Evolutionary conservation across 2,113 vertebrate genomes (phyloP).

Genomic region (Nothoprocta pentlandii): DNA sequence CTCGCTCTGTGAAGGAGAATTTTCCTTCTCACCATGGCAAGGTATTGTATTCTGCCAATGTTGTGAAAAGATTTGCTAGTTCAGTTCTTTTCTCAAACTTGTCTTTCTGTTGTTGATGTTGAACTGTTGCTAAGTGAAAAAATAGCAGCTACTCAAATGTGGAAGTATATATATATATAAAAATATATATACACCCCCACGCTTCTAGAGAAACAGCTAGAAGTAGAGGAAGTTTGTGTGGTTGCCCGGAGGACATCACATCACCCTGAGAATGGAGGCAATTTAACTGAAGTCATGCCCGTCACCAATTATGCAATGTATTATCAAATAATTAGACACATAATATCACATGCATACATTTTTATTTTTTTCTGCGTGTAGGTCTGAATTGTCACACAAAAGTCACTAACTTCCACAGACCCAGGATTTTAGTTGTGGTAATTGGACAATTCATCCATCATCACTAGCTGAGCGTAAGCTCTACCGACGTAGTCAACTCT

Average conservation of each 20-base stretch:
- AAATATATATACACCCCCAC: background rate
- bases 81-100: background rate
- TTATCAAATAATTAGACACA: background rate
- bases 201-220: background rate
- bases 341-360: background rate
- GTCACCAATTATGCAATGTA: background rate
- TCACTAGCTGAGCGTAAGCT: background rate
- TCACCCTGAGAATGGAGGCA: background rate
- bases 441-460: background rate
- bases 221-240: background rate
- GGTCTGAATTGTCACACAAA: background rate
- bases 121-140: conserved; percentile 2
- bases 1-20: background rate
- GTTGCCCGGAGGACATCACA: background rate
- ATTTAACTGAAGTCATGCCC: background rate
- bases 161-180: background rate
- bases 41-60: background rate
- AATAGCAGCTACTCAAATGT: background rate
- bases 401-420: background rate
- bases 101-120: background rate
- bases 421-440: background rate
- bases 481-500: background rate
- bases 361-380: background rate
- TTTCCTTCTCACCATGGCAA: background rate
- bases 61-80: background rate